Conservation (phyloP, 2,888 invertebrate genomes). For the Cryptocheilus praepositus region DNA sequence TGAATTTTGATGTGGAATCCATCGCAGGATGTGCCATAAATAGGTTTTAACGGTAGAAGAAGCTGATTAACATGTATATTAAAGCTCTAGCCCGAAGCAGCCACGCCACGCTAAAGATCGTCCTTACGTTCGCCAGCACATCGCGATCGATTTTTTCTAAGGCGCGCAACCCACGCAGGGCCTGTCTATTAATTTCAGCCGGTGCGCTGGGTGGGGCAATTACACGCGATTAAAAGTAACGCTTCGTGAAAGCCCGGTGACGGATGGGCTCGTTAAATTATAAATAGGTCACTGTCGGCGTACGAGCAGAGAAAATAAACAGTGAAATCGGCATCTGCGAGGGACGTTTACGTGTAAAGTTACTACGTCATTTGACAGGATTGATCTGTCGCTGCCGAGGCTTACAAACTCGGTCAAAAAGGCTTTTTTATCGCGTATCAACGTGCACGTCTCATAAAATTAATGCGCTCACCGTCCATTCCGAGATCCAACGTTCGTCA, state of each 20-base stretch:
- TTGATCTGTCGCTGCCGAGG: too few species aligned
- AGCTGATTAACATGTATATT: too few species aligned
- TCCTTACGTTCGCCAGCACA: neutral
- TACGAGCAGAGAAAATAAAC: slow-evolving; percentile 2
- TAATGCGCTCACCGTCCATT: slow-evolving; percentile 80
- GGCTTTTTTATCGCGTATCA: neutral
- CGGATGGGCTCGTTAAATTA: slow-evolving; percentile 39
- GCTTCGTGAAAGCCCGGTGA: slow-evolving; percentile 19
- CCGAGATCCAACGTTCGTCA: slow-evolving; percentile 82
- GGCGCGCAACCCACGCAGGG: too few species aligned
- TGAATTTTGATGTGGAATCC: too few species aligned
- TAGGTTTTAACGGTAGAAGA: too few species aligned
- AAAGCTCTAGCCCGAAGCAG: too few species aligned
- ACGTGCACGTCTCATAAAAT: too few species aligned
- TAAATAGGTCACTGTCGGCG: slow-evolving; percentile 22
- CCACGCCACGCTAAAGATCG: neutral
- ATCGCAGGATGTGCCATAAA: too few species aligned
- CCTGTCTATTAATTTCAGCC: too few species aligned
- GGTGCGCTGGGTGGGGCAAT: slow-evolving; percentile 1
- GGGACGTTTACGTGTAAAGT: neutral
- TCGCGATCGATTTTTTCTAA: too few species aligned
- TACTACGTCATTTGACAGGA: neutral
- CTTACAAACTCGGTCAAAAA: neutral
- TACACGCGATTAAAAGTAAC: slow-evolving; percentile 33
- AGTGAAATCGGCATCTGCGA: neutral